Conservation (phyloP, 2,113 vertebrate genomes). For the Brachionichthys hirsutus region DNA sequence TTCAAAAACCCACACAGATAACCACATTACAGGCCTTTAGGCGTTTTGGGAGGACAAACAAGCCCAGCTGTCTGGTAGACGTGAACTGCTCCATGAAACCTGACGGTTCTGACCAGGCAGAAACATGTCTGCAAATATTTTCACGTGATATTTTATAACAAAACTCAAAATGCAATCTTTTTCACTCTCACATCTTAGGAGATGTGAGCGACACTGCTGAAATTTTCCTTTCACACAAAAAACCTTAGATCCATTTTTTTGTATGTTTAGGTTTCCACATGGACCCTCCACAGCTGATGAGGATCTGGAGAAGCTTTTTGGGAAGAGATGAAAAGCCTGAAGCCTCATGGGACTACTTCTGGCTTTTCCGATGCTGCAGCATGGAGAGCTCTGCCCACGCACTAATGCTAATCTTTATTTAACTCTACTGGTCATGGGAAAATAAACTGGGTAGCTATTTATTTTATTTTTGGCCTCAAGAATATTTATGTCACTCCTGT, state of each 20-base stretch:
- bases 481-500: constrained; percentile 38
- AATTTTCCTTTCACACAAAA: too few species aligned
- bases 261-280: not conserved
- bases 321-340: constrained; percentile 24
- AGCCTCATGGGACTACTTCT: constrained; percentile 35
- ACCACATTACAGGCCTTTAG: constrained; percentile 23
- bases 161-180: not conserved
- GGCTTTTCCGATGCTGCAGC: constrained; percentile 26
- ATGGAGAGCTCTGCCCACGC: constrained; percentile 58
- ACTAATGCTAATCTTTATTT: constrained; percentile 73
- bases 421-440: constrained; percentile 76
- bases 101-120: too few species aligned
- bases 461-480: constrained; percentile 25
- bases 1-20: constrained; percentile 26
- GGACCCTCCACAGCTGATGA: constrained; percentile 1
- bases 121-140: not conserved
- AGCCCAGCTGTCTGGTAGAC: constrained; percentile 11
- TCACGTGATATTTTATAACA: not conserved
- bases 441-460: constrained; percentile 40
- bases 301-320: constrained; percentile 14
- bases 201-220: too few species aligned
- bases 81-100: too few species aligned
- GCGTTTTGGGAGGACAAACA: constrained; percentile 14
- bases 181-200: not conserved
- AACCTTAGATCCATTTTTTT: too few species aligned